Conservation (phyloP, 2,113 vertebrate genomes). For the Onychostruthus taczanowskii region DNA sequence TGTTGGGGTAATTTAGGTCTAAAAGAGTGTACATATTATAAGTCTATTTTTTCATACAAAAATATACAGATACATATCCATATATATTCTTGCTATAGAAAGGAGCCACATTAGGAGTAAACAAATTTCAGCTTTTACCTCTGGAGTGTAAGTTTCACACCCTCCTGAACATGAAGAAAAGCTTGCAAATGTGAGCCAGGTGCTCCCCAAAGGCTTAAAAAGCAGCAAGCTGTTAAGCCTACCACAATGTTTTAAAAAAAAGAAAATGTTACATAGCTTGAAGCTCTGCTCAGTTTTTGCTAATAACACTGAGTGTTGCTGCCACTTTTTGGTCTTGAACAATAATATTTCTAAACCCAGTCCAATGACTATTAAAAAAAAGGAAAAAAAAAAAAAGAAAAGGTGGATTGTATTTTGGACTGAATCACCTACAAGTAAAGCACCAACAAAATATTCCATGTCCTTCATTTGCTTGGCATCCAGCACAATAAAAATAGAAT, state of each 20-base stretch:
- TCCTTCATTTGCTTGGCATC: background rate
- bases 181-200: background rate
- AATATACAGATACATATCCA: background rate
- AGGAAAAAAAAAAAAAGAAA: background rate
- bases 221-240: background rate
- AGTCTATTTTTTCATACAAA: background rate
- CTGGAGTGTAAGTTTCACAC: background rate
- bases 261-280: background rate
- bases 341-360: background rate
- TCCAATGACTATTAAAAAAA: background rate
- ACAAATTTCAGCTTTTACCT: background rate
- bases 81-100: background rate
- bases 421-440: background rate
- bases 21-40: background rate
- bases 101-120: background rate
- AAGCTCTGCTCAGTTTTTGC: background rate
- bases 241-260: background rate
- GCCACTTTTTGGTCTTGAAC: background rate
- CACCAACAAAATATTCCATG: background rate
- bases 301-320: background rate
- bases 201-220: background rate
- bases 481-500: constrained; percentile 24
- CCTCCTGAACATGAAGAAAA: background rate
- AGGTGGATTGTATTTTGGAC: background rate
- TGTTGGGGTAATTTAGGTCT: background rate